Evolutionary conservation across 2,888 invertebrate species (phyloP).

Genomic region (Tinea semifulvella): DNA sequence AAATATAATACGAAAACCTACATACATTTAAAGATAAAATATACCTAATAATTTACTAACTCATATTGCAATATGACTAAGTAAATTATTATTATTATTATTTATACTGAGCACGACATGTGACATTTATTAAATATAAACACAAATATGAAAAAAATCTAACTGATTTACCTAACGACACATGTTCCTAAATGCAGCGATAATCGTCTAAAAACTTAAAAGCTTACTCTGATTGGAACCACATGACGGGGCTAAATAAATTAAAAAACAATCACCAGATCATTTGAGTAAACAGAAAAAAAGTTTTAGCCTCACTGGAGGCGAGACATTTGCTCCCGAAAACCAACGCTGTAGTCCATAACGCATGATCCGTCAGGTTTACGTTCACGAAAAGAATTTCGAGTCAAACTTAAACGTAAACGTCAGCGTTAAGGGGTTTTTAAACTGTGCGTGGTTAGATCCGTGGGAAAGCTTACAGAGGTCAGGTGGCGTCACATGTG

Average conservation of each 20-base stretch:
- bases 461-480: conserved; percentile 56
- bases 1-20: too few species aligned
- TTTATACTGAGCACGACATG: too few species aligned
- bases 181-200: conserved; percentile 12
- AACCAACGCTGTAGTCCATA: conserved; percentile 33
- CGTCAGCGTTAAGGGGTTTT: conserved; percentile 38
- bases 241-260: conserved; percentile 62
- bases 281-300: conserved; percentile 63
- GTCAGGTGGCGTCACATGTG: conserved; percentile 64
- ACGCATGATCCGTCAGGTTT: conserved; percentile 17
- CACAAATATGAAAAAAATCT: too few species aligned
- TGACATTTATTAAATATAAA: too few species aligned
- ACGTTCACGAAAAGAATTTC: conserved; percentile 31
- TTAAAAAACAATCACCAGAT: conserved; percentile 65
- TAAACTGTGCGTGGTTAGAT: not conserved
- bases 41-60: too few species aligned
- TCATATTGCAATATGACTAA: too few species aligned
- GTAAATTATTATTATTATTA: too few species aligned
- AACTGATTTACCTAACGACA: too few species aligned
- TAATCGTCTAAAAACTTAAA: conserved; percentile 38
- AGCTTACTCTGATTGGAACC: conserved; percentile 59
- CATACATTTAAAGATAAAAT: too few species aligned
- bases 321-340: conserved; percentile 55
- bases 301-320: conserved; percentile 45
- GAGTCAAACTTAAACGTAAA: conserved; percentile 36